These are phyloP conservation scores for Procambarus clarkii DNA, from an alignment of 1,140 invertebrate genomes.

Conservation along the genomic window DNA sequence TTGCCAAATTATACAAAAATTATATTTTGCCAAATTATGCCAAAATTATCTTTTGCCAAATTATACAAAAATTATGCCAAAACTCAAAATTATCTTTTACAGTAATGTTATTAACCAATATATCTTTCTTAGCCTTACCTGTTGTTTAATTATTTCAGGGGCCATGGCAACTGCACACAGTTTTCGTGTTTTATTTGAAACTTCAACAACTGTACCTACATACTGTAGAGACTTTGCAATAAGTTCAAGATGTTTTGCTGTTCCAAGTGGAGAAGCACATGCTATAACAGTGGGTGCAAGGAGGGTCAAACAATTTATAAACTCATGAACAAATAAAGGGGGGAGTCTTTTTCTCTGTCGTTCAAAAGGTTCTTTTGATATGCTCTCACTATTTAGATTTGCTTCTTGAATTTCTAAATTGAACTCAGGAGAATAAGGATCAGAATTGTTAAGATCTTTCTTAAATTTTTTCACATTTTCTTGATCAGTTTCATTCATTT, in stretches of 20 bases:
- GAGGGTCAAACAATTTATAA: slow-evolving; percentile 32
- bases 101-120: not conserved
- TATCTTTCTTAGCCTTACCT: slow-evolving; percentile 20
- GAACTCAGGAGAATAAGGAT: not conserved
- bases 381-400: not conserved
- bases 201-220: slow-evolving; percentile 15
- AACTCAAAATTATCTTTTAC: too few species aligned
- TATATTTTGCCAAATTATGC: too few species aligned
- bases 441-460: not conserved
- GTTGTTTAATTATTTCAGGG: slow-evolving; percentile 44
- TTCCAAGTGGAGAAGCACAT: not conserved
- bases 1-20: too few species aligned
- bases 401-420: not conserved
- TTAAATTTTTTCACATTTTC: not conserved
- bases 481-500: not conserved
- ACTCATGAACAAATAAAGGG: slow-evolving; percentile 42
- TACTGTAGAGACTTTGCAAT: slow-evolving; percentile 29
- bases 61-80: too few species aligned
- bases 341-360: slow-evolving; percentile 11
- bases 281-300: slow-evolving; percentile 14
- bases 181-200: not conserved
- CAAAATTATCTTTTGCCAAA: too few species aligned
- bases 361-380: not conserved
- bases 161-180: slow-evolving; percentile 27
- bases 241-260: not conserved